Evolutionary conservation across 2,888 invertebrate species (phyloP).

Genomic region (Chorisops tibialis): DNA sequence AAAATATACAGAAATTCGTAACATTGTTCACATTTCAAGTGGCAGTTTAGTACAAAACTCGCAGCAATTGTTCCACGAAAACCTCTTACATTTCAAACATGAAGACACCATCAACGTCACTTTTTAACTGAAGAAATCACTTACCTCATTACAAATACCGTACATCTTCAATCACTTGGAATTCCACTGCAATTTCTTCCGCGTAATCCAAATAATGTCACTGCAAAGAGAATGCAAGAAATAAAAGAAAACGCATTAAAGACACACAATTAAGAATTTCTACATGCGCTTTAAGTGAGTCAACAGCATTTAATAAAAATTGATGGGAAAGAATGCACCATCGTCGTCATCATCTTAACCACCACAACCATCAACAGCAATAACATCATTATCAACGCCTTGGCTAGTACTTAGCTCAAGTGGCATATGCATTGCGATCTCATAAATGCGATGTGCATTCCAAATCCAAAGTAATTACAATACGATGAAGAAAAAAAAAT

Average conservation of each 20-base stretch:
- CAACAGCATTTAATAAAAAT: background rate
- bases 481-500: too few relatives aligned
- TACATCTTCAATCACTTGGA: slow-evolving; percentile 3
- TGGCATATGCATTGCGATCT: background rate
- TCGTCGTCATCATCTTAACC: too few relatives aligned
- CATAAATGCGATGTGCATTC: slow-evolving; percentile 4
- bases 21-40: too few relatives aligned
- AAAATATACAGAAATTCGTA: too few relatives aligned
- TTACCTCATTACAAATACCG: slow-evolving; percentile 19
- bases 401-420: too few relatives aligned
- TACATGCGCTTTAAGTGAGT: background rate
- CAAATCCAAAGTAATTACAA: too few relatives aligned
- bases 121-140: background rate
- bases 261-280: background rate
- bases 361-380: too few relatives aligned
- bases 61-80: too few relatives aligned
- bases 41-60: too few relatives aligned
- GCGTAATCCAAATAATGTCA: background rate
- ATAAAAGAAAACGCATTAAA: background rate
- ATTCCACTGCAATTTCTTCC: background rate
- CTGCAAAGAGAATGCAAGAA: slow-evolving; percentile 1
- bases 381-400: too few relatives aligned
- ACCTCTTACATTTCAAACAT: too few relatives aligned
- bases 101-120: too few relatives aligned
- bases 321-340: slow-evolving; percentile 3